Conservation (phyloP, 2,888 invertebrate species). For the Dorcus hopei region DNA sequence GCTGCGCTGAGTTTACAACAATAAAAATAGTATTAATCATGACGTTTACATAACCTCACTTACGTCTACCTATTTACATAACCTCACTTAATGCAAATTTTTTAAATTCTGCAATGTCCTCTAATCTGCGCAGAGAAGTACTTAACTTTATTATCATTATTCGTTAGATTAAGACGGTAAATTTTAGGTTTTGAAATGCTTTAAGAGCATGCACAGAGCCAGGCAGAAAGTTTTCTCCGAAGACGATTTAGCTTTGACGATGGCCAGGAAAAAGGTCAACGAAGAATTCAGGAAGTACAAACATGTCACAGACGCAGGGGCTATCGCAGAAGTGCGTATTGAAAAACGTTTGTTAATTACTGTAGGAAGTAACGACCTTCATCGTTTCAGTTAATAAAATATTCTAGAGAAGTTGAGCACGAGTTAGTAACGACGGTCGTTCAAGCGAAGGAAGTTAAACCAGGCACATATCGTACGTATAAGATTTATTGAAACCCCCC, state of each 20-base stretch:
- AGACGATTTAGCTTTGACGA: conserved; percentile 61
- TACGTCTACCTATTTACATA: not conserved
- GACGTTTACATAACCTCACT: not conserved
- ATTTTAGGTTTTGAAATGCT: conserved; percentile 63
- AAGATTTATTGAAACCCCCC: conserved; percentile 5
- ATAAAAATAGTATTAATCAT: no score
- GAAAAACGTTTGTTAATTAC: conserved; percentile 3
- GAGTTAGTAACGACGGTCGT: conserved; percentile 71
- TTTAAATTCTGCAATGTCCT: conserved; percentile 3
- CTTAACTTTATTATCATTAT: not conserved
- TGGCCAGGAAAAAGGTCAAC: conserved; percentile 70
- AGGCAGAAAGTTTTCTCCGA: conserved; percentile 64
- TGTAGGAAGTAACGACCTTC: conserved; percentile 2
- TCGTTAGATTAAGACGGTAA: conserved; percentile 19
- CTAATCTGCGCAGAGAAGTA: conserved; percentile 10
- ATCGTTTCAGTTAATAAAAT: conserved; percentile 61
- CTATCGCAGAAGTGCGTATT: conserved; percentile 61
- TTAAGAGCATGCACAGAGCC: conserved; percentile 71
- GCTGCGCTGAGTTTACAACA: no score
- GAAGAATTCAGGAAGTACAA: conserved; percentile 70
- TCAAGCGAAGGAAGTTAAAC: conserved; percentile 66
- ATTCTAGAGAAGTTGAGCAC: conserved; percentile 65
- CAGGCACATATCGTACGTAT: conserved; percentile 63
- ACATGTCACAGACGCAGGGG: conserved; percentile 55
- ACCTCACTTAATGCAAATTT: not conserved